phyloP scores from a whole-genome alignment of 2,113 vertebrate genomes.

The Setophaga petechia region DNA sequence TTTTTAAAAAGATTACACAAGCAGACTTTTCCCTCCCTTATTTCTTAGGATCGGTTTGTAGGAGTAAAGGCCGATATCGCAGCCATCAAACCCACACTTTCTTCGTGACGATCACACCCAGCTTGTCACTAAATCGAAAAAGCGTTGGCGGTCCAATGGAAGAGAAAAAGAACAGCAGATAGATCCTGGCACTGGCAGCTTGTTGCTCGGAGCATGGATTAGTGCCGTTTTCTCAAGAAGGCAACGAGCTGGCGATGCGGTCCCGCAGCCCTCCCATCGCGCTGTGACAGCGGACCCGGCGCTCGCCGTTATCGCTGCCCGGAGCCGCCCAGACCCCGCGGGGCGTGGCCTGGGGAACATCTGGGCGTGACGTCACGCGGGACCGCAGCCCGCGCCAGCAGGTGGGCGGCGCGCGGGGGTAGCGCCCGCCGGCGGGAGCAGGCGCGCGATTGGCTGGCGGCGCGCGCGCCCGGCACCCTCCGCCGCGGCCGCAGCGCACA shows the following conservation, averaged over 20 bases:
- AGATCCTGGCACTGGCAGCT: slow-evolving; percentile 26
- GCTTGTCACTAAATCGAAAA: slow-evolving; percentile 36
- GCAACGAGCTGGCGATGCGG: neutral
- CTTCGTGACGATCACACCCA: slow-evolving; percentile 57
- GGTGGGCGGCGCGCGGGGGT: slow-evolving; percentile 39
- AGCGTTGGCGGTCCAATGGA: slow-evolving; percentile 30
- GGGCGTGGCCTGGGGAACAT: slow-evolving; percentile 74
- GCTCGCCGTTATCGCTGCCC: slow-evolving; percentile 61
- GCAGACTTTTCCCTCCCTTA: neutral
- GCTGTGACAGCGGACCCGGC: slow-evolving; percentile 57
- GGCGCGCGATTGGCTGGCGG: too few species aligned
- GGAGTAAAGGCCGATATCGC: slow-evolving; percentile 12
- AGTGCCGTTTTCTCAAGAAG: neutral
- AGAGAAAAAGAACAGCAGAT: neutral
- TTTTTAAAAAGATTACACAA: neutral
- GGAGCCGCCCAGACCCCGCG: slow-evolving; percentile 61
- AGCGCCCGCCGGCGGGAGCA: neutral
- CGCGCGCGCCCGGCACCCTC: neutral
- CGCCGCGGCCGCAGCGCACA: neutral
- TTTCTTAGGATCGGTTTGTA: slow-evolving; percentile 35
- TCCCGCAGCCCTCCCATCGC: slow-evolving; percentile 42
- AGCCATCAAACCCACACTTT: slow-evolving; percentile 60
- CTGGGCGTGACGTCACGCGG: slow-evolving; percentile 75
- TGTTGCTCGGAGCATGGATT: neutral
- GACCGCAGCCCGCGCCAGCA: slow-evolving; percentile 65